These are phyloP conservation scores for Chrysolina haemoptera DNA, from an alignment of 2,888 invertebrate species.

Conservation along the genomic window DNA sequence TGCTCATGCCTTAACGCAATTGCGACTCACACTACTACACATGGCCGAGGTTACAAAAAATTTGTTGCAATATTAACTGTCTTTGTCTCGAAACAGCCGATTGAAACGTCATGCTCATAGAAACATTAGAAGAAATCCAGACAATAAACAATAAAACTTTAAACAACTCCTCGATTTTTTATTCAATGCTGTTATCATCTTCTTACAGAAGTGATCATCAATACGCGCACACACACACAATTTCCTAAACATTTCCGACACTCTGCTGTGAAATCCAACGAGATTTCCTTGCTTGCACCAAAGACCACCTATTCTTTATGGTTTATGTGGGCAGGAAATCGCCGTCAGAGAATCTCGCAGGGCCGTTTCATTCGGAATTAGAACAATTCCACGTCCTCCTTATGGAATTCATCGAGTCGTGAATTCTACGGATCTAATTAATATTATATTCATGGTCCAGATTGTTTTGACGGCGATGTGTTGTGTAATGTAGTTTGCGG, in stretches of 20 bases:
- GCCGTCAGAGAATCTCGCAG: constrained; percentile 15
- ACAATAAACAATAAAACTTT: too few relatives aligned
- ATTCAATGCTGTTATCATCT: too few relatives aligned
- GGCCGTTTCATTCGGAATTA: constrained; percentile 35
- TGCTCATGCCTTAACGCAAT: too few relatives aligned
- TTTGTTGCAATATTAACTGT: too few relatives aligned
- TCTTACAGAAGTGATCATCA: too few relatives aligned
- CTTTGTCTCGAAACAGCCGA: too few relatives aligned
- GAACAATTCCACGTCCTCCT: constrained; percentile 39
- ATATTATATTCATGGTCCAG: constrained; percentile 45
- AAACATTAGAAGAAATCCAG: too few relatives aligned
- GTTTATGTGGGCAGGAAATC: not conserved
- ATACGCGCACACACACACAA: not conserved
- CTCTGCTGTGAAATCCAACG: not conserved
- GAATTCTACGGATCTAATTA: constrained; percentile 41
- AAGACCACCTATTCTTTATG: not conserved
- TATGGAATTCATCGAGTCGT: constrained; percentile 36
- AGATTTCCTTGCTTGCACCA: not conserved
- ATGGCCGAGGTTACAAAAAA: too few relatives aligned
- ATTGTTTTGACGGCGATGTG: constrained; percentile 45
- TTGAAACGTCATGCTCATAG: too few relatives aligned
- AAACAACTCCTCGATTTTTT: too few relatives aligned
- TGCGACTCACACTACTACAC: too few relatives aligned
- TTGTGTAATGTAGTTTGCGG: constrained; percentile 29
- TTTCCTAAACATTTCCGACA: not conserved